phyloP scores from a whole-genome alignment of 2,113 vertebrate genomes.

The Protomyctophum bolini region DNA sequence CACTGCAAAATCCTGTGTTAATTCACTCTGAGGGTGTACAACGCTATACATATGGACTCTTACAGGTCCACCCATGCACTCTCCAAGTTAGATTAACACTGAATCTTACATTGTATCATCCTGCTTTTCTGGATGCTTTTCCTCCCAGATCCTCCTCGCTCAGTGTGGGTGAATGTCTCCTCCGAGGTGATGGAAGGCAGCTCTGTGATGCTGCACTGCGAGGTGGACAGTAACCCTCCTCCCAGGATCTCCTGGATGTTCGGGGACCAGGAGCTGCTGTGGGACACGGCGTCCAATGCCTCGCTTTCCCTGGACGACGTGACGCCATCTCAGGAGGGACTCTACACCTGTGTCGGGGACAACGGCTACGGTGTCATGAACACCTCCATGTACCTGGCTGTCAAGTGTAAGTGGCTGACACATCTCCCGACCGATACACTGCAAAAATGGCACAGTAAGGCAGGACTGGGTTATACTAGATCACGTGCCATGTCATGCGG shows the following conservation, averaged over 20 bases:
- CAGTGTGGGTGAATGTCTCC: slow-evolving; percentile 86
- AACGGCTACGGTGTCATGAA: slow-evolving; percentile 87
- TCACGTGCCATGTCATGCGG: no score
- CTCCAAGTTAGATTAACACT: no score
- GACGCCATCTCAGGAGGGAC: slow-evolving; percentile 79
- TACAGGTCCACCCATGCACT: no score
- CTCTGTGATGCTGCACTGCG: slow-evolving; percentile 83
- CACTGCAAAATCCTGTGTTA: no score
- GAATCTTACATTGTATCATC: no score
- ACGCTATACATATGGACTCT: no score
- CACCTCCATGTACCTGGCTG: slow-evolving; percentile 84
- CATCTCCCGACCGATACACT: no score
- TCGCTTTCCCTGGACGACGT: slow-evolving; percentile 81
- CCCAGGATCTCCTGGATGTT: slow-evolving; percentile 85
- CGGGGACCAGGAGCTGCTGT: slow-evolving; percentile 78
- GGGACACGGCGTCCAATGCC: slow-evolving; percentile 80
- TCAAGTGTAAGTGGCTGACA: slow-evolving; percentile 84
- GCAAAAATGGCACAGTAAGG: no score
- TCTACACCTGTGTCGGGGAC: slow-evolving; percentile 87
- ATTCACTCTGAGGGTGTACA: no score
- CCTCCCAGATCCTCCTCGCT: slow-evolving; percentile 78
- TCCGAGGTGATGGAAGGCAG: slow-evolving; percentile 87
- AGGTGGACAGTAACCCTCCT: slow-evolving; percentile 87
- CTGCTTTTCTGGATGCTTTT: neutral
- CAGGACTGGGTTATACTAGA: no score